phyloP scores from a whole-genome alignment of 2,113 vertebrate species.

The Anoplopoma fimbria region DNA sequence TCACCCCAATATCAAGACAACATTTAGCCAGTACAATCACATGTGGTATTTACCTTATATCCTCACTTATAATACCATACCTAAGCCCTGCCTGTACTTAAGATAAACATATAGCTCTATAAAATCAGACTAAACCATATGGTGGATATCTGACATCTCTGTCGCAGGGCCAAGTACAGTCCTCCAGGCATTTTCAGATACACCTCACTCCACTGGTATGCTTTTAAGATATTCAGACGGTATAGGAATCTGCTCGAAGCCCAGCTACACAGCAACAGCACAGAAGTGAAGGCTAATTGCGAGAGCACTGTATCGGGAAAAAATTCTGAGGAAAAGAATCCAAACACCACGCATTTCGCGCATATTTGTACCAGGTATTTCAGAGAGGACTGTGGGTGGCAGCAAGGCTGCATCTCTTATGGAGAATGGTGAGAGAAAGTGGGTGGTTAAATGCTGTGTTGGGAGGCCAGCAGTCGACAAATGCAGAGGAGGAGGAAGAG shows the following conservation, averaged over 20 bases:
- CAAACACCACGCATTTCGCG: constrained; percentile 20
- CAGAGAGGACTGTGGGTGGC: constrained; percentile 67
- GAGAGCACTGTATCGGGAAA: background rate
- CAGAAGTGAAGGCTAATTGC: constrained; percentile 1
- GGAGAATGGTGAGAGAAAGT: constrained; percentile 64
- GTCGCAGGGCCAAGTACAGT: constrained; percentile 39
- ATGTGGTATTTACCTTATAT: constrained; percentile 32
- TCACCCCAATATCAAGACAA: constrained; percentile 9
- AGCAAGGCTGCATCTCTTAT: constrained; percentile 47
- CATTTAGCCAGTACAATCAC: constrained; percentile 35
- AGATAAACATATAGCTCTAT: constrained; percentile 51
- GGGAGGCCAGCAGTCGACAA: constrained; percentile 54
- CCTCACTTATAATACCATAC: constrained; percentile 22
- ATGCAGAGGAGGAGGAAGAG: constrained; percentile 78
- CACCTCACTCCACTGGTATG: constrained; percentile 69
- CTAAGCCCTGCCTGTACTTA: constrained; percentile 29
- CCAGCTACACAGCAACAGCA: too few relatives aligned
- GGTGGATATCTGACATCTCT: constrained; percentile 55
- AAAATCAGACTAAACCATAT: constrained; percentile 53
- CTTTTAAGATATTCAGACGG: constrained; percentile 28
- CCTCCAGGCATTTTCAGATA: constrained; percentile 55
- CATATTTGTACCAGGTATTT: constrained; percentile 58
- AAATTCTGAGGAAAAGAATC: background rate
- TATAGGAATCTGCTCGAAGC: constrained; percentile 19
- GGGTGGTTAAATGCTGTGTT: constrained; percentile 69